These are phyloP conservation scores for Cheilosia urbana DNA, from an alignment of 2,888 invertebrate genomes.

Conservation along the genomic window DNA sequence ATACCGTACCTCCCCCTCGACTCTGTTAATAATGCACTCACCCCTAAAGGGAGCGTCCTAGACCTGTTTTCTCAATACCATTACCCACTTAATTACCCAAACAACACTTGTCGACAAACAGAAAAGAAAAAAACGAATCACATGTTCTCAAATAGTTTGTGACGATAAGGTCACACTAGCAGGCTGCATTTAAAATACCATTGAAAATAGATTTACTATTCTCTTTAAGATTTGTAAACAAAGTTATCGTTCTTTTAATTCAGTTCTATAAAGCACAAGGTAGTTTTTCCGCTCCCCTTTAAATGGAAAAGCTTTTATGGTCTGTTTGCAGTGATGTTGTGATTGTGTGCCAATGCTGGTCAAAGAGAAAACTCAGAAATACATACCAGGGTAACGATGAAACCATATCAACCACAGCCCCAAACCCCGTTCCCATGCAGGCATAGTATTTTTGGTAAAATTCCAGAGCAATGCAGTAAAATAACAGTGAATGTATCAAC, in stretches of 20 bases:
- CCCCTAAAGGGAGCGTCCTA: too few relatives aligned
- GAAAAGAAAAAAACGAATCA: too few relatives aligned
- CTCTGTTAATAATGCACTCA: too few relatives aligned
- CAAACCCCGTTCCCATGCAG: conserved; percentile 15
- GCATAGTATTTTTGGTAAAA: conserved; percentile 38
- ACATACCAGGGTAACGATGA: conserved; percentile 5
- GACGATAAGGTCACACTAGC: too few relatives aligned
- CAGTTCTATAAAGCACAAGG: neutral
- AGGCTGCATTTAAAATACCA: too few relatives aligned
- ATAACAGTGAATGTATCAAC: conserved; percentile 11
- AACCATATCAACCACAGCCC: conserved; percentile 22
- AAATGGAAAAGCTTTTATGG: neutral
- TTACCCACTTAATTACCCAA: too few relatives aligned
- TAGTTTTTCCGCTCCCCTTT: neutral
- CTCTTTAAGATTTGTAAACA: neutral
- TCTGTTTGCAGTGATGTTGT: conserved; percentile 21
- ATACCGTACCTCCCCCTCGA: too few relatives aligned
- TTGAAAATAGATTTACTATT: neutral
- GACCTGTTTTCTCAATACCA: too few relatives aligned
- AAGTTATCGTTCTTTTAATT: neutral
- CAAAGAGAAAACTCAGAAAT: conserved; percentile 42
- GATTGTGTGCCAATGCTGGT: conserved; percentile 9
- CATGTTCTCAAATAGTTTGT: too few relatives aligned
- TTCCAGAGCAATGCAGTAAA: conserved; percentile 45
- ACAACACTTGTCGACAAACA: too few relatives aligned